phyloP scores from a whole-genome alignment of 2,797 vertebrate species.

The Cyprinella venusta region DNA sequence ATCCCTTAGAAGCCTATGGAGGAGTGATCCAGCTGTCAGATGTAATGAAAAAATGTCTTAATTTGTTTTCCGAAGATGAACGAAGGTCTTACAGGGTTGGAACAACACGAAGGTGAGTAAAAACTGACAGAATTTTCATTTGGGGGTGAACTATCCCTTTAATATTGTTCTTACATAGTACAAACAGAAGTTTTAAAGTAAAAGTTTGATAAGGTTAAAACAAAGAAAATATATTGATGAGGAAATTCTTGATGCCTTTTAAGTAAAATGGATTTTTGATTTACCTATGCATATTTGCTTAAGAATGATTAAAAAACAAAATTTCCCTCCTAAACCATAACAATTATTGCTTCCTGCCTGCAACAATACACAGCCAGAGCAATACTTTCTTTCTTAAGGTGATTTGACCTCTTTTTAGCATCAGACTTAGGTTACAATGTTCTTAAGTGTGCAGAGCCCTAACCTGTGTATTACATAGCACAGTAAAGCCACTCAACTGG shows the following conservation, averaged over 20 bases:
- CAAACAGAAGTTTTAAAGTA: background rate
- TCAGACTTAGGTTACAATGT: background rate
- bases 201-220: background rate
- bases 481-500: constrained; percentile 33
- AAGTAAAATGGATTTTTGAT: background rate
- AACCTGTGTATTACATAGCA: background rate
- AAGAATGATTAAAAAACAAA: background rate
- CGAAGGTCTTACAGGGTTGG: too few species aligned
- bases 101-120: too few species aligned
- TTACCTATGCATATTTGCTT: background rate
- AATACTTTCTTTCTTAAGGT: background rate
- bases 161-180: background rate
- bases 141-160: too few species aligned
- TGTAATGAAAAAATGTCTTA: too few species aligned
- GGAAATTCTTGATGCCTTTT: background rate
- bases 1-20: too few species aligned
- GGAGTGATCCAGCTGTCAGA: too few species aligned
- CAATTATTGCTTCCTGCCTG: background rate
- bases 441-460: background rate
- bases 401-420: background rate
- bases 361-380: background rate
- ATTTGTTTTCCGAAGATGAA: too few species aligned
- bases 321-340: background rate
- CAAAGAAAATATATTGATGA: background rate
- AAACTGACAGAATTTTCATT: too few species aligned